Evolutionary conservation across 2,888 invertebrate genomes (phyloP).

Genomic region (Neocrepidodera transversa): DNA sequence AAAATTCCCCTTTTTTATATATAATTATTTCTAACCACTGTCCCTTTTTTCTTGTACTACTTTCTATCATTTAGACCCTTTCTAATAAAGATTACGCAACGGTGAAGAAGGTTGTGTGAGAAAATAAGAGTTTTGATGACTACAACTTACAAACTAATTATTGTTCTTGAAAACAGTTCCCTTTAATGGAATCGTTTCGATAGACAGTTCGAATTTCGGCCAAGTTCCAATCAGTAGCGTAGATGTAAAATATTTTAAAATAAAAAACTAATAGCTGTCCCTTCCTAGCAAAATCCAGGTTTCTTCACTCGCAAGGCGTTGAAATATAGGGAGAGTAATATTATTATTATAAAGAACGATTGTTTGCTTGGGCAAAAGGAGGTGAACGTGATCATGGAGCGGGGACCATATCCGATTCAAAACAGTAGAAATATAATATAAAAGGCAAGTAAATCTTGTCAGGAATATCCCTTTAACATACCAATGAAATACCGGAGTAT

Average conservation of each 20-base stretch:
- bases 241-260: too few species aligned
- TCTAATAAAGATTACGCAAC: conserved; percentile 28
- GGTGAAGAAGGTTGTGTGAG: conserved; percentile 20
- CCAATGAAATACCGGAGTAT: conserved; percentile 12
- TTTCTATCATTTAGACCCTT: conserved; percentile 9
- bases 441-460: conserved; percentile 9
- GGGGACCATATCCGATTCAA: too few species aligned
- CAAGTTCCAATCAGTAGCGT: not conserved
- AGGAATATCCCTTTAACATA: conserved; percentile 7
- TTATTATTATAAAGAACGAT: too few species aligned
- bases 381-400: too few species aligned
- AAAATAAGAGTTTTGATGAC: conserved; percentile 27
- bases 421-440: too few species aligned
- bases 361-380: too few species aligned
- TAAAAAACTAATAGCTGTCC: too few species aligned
- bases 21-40: too few species aligned
- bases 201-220: conserved; percentile 13
- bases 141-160: conserved; percentile 31
- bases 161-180: conserved; percentile 28
- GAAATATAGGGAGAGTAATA: too few species aligned
- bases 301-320: too few species aligned
- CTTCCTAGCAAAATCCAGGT: too few species aligned
- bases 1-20: too few species aligned
- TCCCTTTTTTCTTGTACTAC: not conserved
- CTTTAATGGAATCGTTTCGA: conserved; percentile 22